Percentiles rank a stretch among this genome's conserved stretches.
Conservation (phyloP, 2,113 vertebrate species). For the Probosciger aterrimus region DNA sequence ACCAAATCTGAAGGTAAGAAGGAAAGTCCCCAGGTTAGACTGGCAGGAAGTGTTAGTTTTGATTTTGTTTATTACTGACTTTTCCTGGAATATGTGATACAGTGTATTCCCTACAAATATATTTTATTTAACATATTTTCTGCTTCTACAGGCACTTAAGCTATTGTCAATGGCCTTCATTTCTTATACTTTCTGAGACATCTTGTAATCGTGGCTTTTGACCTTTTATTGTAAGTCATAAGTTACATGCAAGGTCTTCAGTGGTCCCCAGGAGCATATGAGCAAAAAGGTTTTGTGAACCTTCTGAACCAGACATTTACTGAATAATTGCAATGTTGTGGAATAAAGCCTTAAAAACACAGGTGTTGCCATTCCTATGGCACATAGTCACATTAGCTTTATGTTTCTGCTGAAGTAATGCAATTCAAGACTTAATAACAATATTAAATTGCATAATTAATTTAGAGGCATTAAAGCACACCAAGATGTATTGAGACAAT, state of each 20-base stretch:
- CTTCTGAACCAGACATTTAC: background rate
- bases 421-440: constrained; percentile 22
- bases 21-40: background rate
- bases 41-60: background rate
- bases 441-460: constrained; percentile 47
- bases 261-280: background rate
- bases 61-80: background rate
- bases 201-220: background rate
- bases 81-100: background rate
- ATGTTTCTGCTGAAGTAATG: constrained; percentile 36
- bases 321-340: background rate
- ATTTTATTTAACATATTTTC: background rate
- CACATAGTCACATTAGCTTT: constrained; percentile 39
- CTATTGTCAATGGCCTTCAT: background rate
- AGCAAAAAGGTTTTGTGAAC: background rate
- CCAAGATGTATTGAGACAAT: constrained; percentile 40
- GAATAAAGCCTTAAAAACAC: constrained; percentile 3
- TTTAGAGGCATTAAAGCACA: constrained; percentile 47
- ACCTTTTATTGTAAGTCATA: background rate
- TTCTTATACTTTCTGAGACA: background rate
- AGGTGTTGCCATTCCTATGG: constrained; percentile 5
- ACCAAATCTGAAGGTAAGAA: background rate
- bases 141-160: background rate
- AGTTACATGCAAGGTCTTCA: background rate
- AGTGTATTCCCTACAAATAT: background rate